Conservation (phyloP, 2,888 invertebrate genomes). For the Falcaria lacertinaria region DNA sequence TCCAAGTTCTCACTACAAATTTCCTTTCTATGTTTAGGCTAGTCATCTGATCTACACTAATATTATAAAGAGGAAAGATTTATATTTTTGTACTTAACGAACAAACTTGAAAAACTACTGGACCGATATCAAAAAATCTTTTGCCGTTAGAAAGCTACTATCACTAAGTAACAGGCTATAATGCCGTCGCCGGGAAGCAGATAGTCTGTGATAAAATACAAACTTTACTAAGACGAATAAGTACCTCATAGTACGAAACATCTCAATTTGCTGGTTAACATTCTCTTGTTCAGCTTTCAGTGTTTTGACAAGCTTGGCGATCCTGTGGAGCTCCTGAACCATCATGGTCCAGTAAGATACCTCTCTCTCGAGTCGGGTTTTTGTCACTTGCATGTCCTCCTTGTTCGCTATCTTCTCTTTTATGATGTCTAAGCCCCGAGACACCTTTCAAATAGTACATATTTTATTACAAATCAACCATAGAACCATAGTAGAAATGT, state of each 20-base stretch:
- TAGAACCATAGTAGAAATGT: no score
- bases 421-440: conserved; percentile 32
- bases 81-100: no score
- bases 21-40: no score
- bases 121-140: no score
- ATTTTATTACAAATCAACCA: background rate
- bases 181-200: no score
- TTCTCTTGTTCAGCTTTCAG: conserved; percentile 31
- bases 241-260: conserved; percentile 29
- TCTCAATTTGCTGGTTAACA: conserved; percentile 25
- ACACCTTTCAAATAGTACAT: conserved; percentile 20
- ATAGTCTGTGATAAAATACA: no score
- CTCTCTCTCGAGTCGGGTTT: conserved; percentile 36
- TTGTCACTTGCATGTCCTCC: conserved; percentile 24
- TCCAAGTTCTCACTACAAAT: no score
- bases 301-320: conserved; percentile 30
- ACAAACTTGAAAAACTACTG: no score
- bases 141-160: no score
- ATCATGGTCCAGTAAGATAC: conserved; percentile 36
- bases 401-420: conserved; percentile 35
- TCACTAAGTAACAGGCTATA: no score
- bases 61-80: no score
- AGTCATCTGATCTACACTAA: no score
- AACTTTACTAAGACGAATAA: background rate
- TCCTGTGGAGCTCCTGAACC: conserved; percentile 34